These are phyloP conservation scores for Cartodere bifasciata DNA, from an alignment of 2,888 invertebrate genomes.

Conservation along the genomic window DNA sequence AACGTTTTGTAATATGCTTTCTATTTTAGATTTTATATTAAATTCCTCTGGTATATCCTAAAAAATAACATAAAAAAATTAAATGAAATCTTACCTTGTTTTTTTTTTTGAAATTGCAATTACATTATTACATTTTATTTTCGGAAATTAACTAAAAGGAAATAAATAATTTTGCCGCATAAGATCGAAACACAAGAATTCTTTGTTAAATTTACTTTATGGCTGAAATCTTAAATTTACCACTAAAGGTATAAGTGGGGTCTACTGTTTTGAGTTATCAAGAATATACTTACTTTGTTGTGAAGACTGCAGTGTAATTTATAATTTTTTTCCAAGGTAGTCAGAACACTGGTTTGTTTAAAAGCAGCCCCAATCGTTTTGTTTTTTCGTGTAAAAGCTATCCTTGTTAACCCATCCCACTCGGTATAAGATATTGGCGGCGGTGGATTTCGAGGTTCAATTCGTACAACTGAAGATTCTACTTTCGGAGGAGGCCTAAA, in stretches of 20 bases:
- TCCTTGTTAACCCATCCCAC: constrained; percentile 95
- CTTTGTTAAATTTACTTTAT: background rate
- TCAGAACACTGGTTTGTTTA: constrained; percentile 70
- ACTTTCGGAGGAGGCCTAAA: constrained; percentile 98
- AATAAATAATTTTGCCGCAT: too few relatives aligned
- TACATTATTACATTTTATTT: too few relatives aligned
- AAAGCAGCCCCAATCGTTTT: constrained; percentile 88
- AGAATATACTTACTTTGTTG: constrained; percentile 48
- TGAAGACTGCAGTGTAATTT: constrained; percentile 75
- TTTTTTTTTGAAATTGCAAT: too few relatives aligned
- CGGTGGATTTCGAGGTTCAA: constrained; percentile 95
- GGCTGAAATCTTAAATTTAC: background rate
- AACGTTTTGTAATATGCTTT: constrained; percentile 53
- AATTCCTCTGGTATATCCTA: constrained; percentile 67
- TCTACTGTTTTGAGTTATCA: background rate
- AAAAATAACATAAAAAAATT: too few relatives aligned
- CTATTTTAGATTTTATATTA: constrained; percentile 70
- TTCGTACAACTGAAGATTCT: constrained; percentile 93
- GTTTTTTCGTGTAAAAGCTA: constrained; percentile 92
- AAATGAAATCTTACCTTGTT: too few relatives aligned
- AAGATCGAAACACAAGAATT: background rate
- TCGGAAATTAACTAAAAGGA: too few relatives aligned
- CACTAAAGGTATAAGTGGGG: too few relatives aligned
- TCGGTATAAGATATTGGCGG: constrained; percentile 92
- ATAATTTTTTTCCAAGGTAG: constrained; percentile 84